These are phyloP conservation scores for Fregetta grallaria DNA, from an alignment of 2,113 vertebrate species.

Conservation along the genomic window DNA sequence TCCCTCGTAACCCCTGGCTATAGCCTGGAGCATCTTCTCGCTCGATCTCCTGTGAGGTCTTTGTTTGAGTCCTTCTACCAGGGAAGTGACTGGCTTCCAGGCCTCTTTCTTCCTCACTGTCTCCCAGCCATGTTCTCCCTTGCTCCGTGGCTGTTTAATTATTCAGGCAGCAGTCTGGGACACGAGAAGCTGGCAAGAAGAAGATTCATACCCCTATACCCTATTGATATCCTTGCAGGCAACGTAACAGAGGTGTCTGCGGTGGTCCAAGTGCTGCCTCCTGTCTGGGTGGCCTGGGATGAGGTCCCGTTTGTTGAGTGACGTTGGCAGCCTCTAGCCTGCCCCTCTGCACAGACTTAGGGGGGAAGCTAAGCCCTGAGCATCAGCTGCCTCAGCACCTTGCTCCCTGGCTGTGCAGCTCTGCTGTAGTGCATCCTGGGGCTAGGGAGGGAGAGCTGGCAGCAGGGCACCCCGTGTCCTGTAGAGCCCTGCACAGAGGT, in stretches of 20 bases:
- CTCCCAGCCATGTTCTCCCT: background rate
- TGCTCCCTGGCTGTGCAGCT: background rate
- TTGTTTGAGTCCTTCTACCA: background rate
- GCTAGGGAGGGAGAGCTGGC: background rate
- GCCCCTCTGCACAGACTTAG: background rate
- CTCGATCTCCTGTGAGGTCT: background rate
- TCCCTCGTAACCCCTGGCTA: background rate
- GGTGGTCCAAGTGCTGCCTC: background rate
- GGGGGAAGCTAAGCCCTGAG: background rate
- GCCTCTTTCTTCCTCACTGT: background rate
- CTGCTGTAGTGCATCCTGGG: background rate
- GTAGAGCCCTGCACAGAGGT: background rate
- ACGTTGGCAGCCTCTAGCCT: background rate
- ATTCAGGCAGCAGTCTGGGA: background rate
- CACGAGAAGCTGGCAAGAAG: background rate
- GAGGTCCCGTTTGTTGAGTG: background rate
- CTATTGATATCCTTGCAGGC: background rate
- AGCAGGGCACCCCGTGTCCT: background rate
- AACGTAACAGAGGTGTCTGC: rapidly evolving
- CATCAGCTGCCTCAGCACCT: background rate
- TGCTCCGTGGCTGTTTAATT: background rate
- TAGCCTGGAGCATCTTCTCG: background rate
- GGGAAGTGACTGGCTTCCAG: background rate
- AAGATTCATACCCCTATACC: background rate
- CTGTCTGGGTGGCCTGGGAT: background rate